These are phyloP conservation scores for Euzetes globulus DNA, from an alignment of 2,888 invertebrate species.

Conservation along the genomic window DNA sequence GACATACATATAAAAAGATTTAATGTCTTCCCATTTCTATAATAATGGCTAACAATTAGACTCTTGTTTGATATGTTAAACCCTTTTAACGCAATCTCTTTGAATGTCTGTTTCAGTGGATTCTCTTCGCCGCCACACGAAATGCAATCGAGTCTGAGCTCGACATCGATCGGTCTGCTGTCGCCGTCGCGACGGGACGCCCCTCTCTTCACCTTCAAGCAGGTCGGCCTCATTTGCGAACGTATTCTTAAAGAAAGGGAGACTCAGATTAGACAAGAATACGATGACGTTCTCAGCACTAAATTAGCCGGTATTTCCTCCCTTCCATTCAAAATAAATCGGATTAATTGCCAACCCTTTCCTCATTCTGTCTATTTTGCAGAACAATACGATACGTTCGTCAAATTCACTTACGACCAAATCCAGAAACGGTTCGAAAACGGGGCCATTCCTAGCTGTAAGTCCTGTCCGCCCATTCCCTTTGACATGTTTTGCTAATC, in stretches of 20 bases:
- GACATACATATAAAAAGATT: not conserved
- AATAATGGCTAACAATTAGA: not conserved
- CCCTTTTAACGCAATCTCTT: too few species aligned
- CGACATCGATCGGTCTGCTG: slow-evolving; percentile 28
- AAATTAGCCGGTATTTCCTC: slow-evolving; percentile 64
- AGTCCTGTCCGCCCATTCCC: slow-evolving; percentile 34
- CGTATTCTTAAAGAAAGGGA: slow-evolving; percentile 93
- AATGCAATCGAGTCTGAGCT: slow-evolving; percentile 6
- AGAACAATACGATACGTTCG: slow-evolving; percentile 98
- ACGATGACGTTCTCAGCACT: slow-evolving; percentile 80
- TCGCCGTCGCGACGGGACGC: slow-evolving; percentile 55
- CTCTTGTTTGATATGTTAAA: too few species aligned
- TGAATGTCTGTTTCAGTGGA: not conserved
- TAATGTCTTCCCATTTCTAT: not conserved
- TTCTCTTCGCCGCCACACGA: slow-evolving; percentile 19
- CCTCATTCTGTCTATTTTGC: slow-evolving; percentile 43
- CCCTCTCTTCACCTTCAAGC: slow-evolving; percentile 88
- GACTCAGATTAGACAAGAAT: slow-evolving; percentile 83
- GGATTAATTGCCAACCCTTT: not conserved
- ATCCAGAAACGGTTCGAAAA: slow-evolving; percentile 65
- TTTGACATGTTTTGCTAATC: not conserved
- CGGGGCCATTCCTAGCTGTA: slow-evolving; percentile 46
- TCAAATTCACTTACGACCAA: slow-evolving; percentile 96
- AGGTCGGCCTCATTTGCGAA: slow-evolving; percentile 96
- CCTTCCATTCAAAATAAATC: too few species aligned